Percentiles rank a stretch among this genome's conserved stretches.
Conservation (phyloP, 1,140 invertebrate species). For the Andricus grossulariae region DNA sequence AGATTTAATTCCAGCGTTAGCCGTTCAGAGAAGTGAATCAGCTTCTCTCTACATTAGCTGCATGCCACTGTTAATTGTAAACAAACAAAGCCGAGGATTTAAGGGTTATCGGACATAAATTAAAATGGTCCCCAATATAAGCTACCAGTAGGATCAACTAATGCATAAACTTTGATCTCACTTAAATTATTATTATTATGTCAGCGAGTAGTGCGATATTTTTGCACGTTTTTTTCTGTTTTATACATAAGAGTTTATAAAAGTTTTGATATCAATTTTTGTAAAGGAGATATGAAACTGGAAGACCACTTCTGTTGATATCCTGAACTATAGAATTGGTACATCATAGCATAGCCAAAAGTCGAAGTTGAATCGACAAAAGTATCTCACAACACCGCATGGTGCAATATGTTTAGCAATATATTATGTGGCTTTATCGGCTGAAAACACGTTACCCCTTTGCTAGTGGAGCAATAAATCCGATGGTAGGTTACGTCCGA, state of each 20-base stretch:
- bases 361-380: constrained; percentile 11
- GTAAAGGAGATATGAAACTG: neutral
- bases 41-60: constrained; percentile 12
- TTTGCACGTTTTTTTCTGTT: too few relatives aligned
- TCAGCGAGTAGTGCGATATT: too few relatives aligned
- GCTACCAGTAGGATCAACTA: neutral
- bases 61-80: constrained; percentile 13
- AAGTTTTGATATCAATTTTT: constrained; percentile 3
- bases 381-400: constrained; percentile 21
- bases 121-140: neutral
- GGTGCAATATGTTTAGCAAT: constrained; percentile 43
- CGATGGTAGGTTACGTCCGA: constrained; percentile 40
- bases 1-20: neutral
- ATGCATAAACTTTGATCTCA: neutral
- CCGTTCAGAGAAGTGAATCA: neutral
- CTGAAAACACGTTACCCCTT: constrained; percentile 52
- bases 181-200: neutral
- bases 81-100: constrained; percentile 1
- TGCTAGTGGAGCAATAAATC: constrained; percentile 52
- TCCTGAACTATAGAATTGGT: constrained; percentile 1
- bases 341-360: constrained; percentile 3
- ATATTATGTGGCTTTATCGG: constrained; percentile 55
- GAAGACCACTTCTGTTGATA: neutral
- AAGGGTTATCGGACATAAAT: constrained; percentile 4
- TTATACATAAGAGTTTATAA: neutral